Percentiles rank a stretch among this genome's conserved stretches.
phyloP scores from a whole-genome alignment of 2,797 vertebrate species.

The Atherinosoma microstoma region DNA sequence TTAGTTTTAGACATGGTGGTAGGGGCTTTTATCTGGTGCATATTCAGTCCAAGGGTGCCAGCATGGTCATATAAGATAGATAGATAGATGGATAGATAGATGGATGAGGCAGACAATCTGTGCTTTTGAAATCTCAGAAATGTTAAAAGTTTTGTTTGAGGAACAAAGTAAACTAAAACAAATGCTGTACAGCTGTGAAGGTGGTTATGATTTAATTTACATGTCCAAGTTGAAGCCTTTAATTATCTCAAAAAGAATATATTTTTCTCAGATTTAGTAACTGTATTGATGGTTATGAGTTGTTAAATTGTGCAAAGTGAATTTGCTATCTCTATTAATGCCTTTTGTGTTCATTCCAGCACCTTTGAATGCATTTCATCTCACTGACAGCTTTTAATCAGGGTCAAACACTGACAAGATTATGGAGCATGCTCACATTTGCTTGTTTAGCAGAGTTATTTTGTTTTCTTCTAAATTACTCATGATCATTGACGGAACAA shows the following conservation, averaged over 20 bases:
- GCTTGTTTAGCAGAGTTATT: not conserved
- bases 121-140: too few species aligned
- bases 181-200: too few species aligned
- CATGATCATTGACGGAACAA: not conserved
- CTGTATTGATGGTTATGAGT: not conserved
- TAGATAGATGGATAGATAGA: too few species aligned
- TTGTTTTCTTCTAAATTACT: not conserved
- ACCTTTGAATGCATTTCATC: not conserved
- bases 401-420: not conserved
- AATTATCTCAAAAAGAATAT: too few species aligned
- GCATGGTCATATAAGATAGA: not conserved
- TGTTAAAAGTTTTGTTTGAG: too few species aligned
- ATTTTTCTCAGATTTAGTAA: constrained; percentile 4
- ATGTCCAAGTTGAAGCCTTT: too few species aligned
- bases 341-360: constrained; percentile 10
- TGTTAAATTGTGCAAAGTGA: constrained; percentile 12
- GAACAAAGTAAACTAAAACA: too few species aligned
- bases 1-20: constrained; percentile 7
- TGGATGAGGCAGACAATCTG: too few species aligned
- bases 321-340: not conserved
- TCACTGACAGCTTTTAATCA: constrained; percentile 13
- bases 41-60: not conserved
- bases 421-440: not conserved
- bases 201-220: too few species aligned
- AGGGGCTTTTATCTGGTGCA: constrained; percentile 12